These are phyloP conservation scores for Pseudobourletiella spinata DNA, from an alignment of 1,140 invertebrate species.

Conservation along the genomic window DNA sequence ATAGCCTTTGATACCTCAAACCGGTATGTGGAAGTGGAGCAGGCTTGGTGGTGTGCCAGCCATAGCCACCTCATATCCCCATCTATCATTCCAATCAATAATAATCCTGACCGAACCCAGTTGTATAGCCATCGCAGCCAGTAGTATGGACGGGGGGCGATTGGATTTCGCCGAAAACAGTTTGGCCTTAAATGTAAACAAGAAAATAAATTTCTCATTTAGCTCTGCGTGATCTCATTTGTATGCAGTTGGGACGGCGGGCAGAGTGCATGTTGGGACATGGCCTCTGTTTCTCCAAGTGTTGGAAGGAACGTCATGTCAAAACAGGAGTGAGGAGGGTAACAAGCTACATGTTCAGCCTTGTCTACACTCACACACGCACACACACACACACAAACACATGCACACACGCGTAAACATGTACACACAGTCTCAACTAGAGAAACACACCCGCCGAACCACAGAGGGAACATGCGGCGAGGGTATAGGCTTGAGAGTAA, in stretches of 20 bases:
- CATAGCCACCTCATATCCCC: too few relatives aligned
- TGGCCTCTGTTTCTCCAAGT: too few relatives aligned
- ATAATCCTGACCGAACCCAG: not conserved
- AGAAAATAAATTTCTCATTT: constrained; percentile 11
- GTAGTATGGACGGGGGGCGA: not conserved
- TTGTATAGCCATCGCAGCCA: not conserved
- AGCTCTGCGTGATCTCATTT: not conserved
- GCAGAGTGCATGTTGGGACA: not conserved
- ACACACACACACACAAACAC: not conserved
- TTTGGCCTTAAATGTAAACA: constrained; percentile 7
- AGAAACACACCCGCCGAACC: not conserved
- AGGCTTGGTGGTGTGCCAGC: too few relatives aligned
- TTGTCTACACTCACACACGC: not conserved
- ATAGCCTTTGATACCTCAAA: too few relatives aligned
- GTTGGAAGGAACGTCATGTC: not conserved
- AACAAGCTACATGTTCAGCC: not conserved
- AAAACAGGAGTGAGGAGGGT: not conserved
- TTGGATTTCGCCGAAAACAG: not conserved
- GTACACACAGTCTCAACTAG: not conserved
- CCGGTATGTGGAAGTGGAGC: too few relatives aligned
- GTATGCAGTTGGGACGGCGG: not conserved
- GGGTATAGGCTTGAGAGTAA: too few relatives aligned
- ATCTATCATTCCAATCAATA: not conserved
- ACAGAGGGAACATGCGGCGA: too few relatives aligned
- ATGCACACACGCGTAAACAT: not conserved